Percentiles rank a stretch among this genome's conserved stretches.
These are phyloP conservation scores for Meteorus colon DNA, from an alignment of 2,888 invertebrate species.

Conservation along the genomic window DNA sequence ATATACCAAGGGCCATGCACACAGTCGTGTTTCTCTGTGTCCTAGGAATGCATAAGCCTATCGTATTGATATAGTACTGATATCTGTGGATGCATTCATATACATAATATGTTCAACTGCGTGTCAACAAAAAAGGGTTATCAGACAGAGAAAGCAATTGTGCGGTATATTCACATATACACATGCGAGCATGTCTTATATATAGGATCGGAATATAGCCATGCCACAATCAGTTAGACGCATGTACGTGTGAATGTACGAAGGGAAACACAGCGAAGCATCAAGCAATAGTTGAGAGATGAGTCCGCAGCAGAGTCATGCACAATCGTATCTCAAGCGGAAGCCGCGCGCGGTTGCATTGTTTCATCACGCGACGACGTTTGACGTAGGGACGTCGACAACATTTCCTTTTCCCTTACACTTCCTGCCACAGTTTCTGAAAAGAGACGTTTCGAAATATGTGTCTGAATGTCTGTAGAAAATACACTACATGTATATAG, in stretches of 20 bases:
- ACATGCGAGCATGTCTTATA: background rate
- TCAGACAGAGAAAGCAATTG: background rate
- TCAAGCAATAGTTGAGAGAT: slow-evolving; percentile 30
- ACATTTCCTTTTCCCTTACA: slow-evolving; percentile 67
- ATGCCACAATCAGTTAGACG: background rate
- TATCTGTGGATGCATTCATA: background rate
- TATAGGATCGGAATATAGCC: background rate
- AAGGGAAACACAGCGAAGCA: slow-evolving; percentile 3
- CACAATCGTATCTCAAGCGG: slow-evolving; percentile 71
- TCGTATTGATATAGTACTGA: background rate
- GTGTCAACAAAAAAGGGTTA: slow-evolving; percentile 7
- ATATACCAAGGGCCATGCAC: background rate
- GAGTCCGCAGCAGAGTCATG: slow-evolving; percentile 22
- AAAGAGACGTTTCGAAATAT: slow-evolving; percentile 13
- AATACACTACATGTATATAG: too few relatives aligned
- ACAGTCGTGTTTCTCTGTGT: background rate
- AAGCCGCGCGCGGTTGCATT: slow-evolving; percentile 66
- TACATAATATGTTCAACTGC: background rate
- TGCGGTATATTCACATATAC: background rate
- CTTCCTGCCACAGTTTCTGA: slow-evolving; percentile 44
- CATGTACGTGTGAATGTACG: background rate
- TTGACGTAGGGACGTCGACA: slow-evolving; percentile 67
- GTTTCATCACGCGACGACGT: slow-evolving; percentile 63
- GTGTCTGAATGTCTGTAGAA: too few relatives aligned
- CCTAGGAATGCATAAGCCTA: background rate